Evolutionary conservation across 2,113 vertebrate genomes (phyloP), one percentile per base, ranked within the genome.

Genomic region (Spheniscus mendiculus): DNA sequence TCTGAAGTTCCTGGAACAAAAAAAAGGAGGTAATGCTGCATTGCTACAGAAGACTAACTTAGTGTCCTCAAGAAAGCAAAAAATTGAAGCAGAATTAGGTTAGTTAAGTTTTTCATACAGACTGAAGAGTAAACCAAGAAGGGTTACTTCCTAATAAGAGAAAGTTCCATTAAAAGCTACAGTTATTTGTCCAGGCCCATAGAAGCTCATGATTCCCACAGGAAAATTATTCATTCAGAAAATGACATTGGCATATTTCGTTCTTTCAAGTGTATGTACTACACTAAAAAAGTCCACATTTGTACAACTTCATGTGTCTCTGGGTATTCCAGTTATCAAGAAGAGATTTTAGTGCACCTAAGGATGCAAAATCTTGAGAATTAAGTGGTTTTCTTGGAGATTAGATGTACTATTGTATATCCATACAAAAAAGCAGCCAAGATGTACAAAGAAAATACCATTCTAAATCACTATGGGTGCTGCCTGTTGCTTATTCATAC

Each of bases 121-220:
- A 96, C 70, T 95, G 96, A 96, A 96, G 94, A 97, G 90, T 90
- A 91, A 95, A 97, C 95, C 84, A 97, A 90, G 87, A 97, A 76
- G 63, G 59, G 85, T 93, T 95, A 96, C 67, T 87, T 91, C 89
- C 87, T 93, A 78, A 65, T 58, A 93, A 95, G 94, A 87, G 52
- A 72, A 89, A 96, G 66, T 92, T 96, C 90, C 82, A 97, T 79
- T 96, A 95, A 74, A 95, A 94, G 90, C 74, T 92, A 96, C 85
- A 97, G 92, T 93, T 94, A 97, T 69, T 98, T 96, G 89, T 95
- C 93, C 93, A 83, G 56, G 81, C 79, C 82, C 92, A 97, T 73
- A 76, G 83, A 97, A 97, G 77, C 93, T 98, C 84, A 96, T 90
- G 89, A 97, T 94, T 97, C 82, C 89, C 85, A 34, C 22, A 97